Evolutionary conservation across 2,888 invertebrate genomes (phyloP).

Genomic region (Pseudoips prasinana): DNA sequence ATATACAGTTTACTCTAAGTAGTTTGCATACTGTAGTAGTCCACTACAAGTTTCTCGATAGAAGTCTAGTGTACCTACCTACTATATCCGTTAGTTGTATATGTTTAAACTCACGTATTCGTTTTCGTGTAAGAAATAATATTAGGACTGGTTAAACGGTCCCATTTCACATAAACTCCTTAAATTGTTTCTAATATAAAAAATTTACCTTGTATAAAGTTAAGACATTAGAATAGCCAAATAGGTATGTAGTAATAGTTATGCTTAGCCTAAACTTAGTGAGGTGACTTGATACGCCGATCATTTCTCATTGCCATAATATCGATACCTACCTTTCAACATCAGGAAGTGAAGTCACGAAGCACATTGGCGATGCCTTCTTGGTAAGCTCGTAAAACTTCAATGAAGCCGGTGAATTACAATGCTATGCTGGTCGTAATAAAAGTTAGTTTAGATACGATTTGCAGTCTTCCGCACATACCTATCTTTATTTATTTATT

Average conservation of each 20-base stretch:
- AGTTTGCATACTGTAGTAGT: too few relatives aligned
- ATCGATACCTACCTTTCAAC: slow-evolving; percentile 47
- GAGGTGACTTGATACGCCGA: slow-evolving; percentile 34
- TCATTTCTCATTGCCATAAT: slow-evolving; percentile 57
- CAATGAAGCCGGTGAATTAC: slow-evolving; percentile 73
- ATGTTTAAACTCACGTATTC: too few relatives aligned
- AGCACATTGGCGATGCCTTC: slow-evolving; percentile 67
- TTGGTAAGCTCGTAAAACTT: slow-evolving; percentile 74
- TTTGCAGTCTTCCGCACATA: slow-evolving; percentile 52
- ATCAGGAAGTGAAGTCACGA: slow-evolving; percentile 73
- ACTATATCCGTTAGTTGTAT: too few relatives aligned
- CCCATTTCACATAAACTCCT: too few relatives aligned
- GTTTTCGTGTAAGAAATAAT: too few relatives aligned
- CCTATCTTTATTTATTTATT: slow-evolving; percentile 31
- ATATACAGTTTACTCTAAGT: too few relatives aligned
- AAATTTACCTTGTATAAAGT: neutral
- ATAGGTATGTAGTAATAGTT: neutral
- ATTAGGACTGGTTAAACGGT: too few relatives aligned
- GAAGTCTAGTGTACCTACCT: too few relatives aligned
- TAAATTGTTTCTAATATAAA: too few relatives aligned
- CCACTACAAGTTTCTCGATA: too few relatives aligned
- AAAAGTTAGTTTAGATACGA: slow-evolving; percentile 61
- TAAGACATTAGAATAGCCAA: neutral
- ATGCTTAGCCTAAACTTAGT: slow-evolving; percentile 1
- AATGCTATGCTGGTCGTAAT: slow-evolving; percentile 55